These are phyloP conservation scores for Cygnus atratus DNA, from an alignment of 2,113 vertebrate species.

Conservation along the genomic window DNA sequence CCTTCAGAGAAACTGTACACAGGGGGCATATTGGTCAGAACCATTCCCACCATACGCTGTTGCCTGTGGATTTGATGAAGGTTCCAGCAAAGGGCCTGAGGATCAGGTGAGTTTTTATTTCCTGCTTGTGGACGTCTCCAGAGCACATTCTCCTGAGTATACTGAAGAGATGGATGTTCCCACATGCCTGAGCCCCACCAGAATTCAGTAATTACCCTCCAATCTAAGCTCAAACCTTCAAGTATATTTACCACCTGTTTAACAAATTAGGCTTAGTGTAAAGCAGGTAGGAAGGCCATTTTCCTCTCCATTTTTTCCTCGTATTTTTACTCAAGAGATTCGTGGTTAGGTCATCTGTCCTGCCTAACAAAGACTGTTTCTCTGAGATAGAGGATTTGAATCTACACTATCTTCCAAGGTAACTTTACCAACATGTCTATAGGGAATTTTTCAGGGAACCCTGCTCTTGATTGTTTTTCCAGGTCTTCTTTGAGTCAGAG, in stretches of 20 bases:
- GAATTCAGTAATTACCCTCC: neutral
- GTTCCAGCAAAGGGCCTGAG: slow-evolving; percentile 49
- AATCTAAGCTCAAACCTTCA: neutral
- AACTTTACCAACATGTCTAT: neutral
- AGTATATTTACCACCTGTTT: neutral
- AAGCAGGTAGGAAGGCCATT: neutral
- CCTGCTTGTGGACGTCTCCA: neutral
- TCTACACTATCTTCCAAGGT: neutral
- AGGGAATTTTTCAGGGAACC: neutral
- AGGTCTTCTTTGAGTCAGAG: neutral
- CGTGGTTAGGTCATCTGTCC: neutral
- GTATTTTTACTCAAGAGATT: neutral
- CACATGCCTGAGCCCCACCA: neutral
- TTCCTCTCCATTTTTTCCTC: neutral
- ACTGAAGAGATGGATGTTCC: neutral
- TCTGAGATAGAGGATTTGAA: neutral
- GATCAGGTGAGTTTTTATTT: slow-evolving; percentile 54
- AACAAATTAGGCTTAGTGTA: neutral
- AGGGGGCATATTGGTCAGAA: slow-evolving; percentile 67
- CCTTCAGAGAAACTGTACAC: slow-evolving; percentile 74
- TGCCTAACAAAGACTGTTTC: neutral
- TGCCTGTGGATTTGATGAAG: slow-evolving; percentile 71
- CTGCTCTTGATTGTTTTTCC: neutral
- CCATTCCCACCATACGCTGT: slow-evolving; percentile 62
- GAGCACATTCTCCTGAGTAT: neutral